phyloP scores from a whole-genome alignment of 1,140 invertebrate genomes.

The Apis dorsata region DNA sequence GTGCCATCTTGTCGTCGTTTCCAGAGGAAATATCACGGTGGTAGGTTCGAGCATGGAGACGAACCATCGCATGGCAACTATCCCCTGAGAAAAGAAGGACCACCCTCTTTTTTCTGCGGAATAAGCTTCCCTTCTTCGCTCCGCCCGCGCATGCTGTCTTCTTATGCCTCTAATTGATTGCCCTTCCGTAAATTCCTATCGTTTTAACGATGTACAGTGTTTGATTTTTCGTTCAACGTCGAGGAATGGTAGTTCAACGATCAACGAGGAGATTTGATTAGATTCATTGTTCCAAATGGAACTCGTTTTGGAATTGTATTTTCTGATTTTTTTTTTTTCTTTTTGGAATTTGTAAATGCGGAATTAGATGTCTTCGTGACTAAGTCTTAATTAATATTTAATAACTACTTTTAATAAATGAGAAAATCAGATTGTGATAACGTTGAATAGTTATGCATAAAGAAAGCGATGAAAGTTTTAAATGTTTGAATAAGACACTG shows the following conservation, averaged over 20 bases:
- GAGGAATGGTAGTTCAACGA: background rate
- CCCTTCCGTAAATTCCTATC: conserved; percentile 1
- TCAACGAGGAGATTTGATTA: background rate
- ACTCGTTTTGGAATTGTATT: background rate
- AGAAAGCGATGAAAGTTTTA: background rate
- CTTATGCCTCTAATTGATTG: background rate
- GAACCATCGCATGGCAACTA: conserved; percentile 13
- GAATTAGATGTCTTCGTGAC: background rate
- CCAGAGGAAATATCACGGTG: conserved; percentile 56
- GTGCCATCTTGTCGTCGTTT: conserved; percentile 78
- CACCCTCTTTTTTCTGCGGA: conserved; percentile 10
- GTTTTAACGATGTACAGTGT: conserved; percentile 8
- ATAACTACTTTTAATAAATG: background rate
- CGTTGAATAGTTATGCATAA: background rate
- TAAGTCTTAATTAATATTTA: background rate
- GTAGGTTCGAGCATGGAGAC: conserved; percentile 14
- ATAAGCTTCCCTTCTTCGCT: conserved; percentile 3
- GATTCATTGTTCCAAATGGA: background rate
- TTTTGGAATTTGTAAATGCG: background rate
- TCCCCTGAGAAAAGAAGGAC: conserved; percentile 24
- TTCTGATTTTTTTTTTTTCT: no score
- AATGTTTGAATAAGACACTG: background rate
- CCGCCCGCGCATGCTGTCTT: background rate
- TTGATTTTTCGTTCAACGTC: background rate
- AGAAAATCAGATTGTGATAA: background rate